Base-by-base conservation (phyloP, 2,797 vertebrate species). In the Aldrovandia affinis region DNA sequence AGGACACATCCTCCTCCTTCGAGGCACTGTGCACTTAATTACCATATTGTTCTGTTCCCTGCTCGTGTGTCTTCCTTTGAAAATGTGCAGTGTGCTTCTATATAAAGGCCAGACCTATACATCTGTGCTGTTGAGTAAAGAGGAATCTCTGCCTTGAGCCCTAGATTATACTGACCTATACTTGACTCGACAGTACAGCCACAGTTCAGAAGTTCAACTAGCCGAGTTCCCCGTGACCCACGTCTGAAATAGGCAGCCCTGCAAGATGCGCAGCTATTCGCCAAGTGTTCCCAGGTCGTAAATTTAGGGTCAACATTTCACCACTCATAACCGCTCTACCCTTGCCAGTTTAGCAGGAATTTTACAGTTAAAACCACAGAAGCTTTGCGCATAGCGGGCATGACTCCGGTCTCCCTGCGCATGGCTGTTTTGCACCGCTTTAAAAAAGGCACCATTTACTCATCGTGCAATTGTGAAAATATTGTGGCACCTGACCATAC, bases 161-260 rank as follows among this genome's bases (percentile, higher is more conserved):
- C 79, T 70, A 89, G 90, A 92, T 95, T 93, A 93, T 86, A 88
- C 78, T 89, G 86, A 92, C 88, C 92, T 93, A 92, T 88, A 91
- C 91, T 91, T 91, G 90, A 93, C 91, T 91, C 87, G 88, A 89
- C 87, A 88, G 44, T 86, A 80, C 87, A 88, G 86, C 86, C 47
- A 70, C 65, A 80, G 91, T 91, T 91, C 92, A 92, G 81, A 90
- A 91, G 91, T 90, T 92, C 90, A 91, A 83, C 84, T 86, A 68
- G 75, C 68, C 50, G 28, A 73, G 82, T 80, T 81, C 79, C 77
- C 85, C 42, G 61, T 88, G 87, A 92, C 91, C 90, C 7, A 54
- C 22, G 86, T 90, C 88, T 89, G 85, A 88, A 84, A 59, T 63
- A 79, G n/a, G 33, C 78, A 83, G 68, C 85, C 85, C 81, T 18